Percentiles rank a stretch among this genome's conserved stretches.
Conservation (phyloP, 1,140 invertebrate genomes). For the Gonatopus flavifemur region DNA sequence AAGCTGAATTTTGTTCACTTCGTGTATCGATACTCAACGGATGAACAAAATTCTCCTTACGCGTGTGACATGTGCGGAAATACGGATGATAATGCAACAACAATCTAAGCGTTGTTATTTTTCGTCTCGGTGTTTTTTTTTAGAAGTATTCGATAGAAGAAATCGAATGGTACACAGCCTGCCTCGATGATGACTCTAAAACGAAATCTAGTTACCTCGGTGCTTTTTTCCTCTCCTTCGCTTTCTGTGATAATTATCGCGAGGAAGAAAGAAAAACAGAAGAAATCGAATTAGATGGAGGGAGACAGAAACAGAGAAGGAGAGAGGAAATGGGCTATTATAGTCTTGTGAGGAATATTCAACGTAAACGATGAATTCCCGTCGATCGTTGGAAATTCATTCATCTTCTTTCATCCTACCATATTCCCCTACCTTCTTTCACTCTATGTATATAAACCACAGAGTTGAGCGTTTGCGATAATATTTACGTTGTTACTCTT, state of each 20-base stretch:
- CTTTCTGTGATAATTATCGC: neutral
- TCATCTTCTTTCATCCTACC: slow-evolving; percentile 1
- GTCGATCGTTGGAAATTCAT: slow-evolving; percentile 23
- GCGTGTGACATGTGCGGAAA: too few species aligned
- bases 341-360: slow-evolving; percentile 32
- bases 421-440: slow-evolving; percentile 2
- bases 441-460: slow-evolving; percentile 7
- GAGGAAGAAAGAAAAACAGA: slow-evolving; percentile 5
- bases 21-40: too few species aligned
- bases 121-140: too few species aligned
- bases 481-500: slow-evolving; percentile 27
- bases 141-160: too few species aligned
- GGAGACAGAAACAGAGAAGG: slow-evolving; percentile 5
- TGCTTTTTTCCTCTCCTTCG: neutral
- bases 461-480: slow-evolving; percentile 27
- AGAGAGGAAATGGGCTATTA: slow-evolving; percentile 34
- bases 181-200: too few species aligned
- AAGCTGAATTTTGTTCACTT: too few species aligned
- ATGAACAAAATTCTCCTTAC: too few species aligned
- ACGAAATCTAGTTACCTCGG: neutral
- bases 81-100: too few species aligned
- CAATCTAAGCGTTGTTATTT: too few species aligned
- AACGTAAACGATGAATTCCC: slow-evolving; percentile 31
- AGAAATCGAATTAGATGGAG: too few species aligned
- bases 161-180: too few species aligned